Evolutionary conservation across 2,797 vertebrate genomes (phyloP), one percentile per base, ranked within the genome.

Genomic region (Ctenopoma kingsleyae): DNA sequence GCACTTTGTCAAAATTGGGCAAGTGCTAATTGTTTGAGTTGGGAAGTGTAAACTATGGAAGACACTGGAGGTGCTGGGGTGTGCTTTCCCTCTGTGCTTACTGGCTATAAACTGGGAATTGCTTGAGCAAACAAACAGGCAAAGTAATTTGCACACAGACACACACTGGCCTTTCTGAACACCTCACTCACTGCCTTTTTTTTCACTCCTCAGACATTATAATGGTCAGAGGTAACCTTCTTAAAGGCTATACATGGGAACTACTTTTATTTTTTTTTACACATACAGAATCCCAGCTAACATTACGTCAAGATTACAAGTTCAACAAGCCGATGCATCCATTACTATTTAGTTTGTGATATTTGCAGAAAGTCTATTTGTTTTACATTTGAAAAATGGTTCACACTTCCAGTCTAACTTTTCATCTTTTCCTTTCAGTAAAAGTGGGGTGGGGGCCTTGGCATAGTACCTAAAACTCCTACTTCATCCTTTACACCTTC

Each of bases 1-100:
- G 93, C 62, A 76, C 77, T 12, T 90, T 94, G 94, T 94, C 87
- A 93, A 88, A 87, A 94, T 93, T 89, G 91, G 89, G 84, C 74
- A 80, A 89, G 78, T 73, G 77, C 88, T 91, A 87, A 91, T 88
- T 90, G 89, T 90, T 74, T 63, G 82, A 89, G 84, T 62, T 12
- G 32, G 67, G 66, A 75, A 80, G 65, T 78, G 86, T 85, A 83
- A 89, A 90, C 79, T 72, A 73, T 41, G 43, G 8, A 67, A 48
- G 76, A 78, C 72, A 52, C 73, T 59, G 56, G 60, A 32, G 73
- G 73, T 81, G 91, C 89, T 88, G 88, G 76, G 71, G 69, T 76
- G 64, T 65, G 80, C 80, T 70, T 78, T 84, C 41, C 65, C 49
- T 57, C 64, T 81, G 81, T 91, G 93, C 91, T 87, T 82, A 81